A percentile compares a stretch with the other conserved stretches of the same genome.
These are phyloP conservation scores for Dryomyza anilis DNA, from an alignment of 2,888 invertebrate species.

Conservation along the genomic window DNA sequence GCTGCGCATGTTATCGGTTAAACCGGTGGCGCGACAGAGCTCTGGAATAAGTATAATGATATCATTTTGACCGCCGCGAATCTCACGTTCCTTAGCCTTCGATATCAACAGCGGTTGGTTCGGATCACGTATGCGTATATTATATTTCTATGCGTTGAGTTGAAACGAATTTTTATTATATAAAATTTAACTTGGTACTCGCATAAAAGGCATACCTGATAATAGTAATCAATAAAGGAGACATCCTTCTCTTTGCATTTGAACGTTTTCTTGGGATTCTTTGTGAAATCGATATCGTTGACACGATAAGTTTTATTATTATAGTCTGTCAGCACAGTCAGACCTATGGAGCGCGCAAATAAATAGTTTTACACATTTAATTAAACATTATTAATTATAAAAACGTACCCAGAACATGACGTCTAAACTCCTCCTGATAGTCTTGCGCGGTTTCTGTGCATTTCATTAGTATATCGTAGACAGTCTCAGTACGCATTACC, in stretches of 20 bases:
- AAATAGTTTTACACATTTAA: background rate
- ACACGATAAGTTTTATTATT: conserved; percentile 71
- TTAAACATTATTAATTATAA: conserved; percentile 49
- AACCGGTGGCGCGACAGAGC: conserved; percentile 82
- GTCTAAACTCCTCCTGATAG: conserved; percentile 65
- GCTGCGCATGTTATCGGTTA: conserved; percentile 72
- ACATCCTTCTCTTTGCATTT: conserved; percentile 66
- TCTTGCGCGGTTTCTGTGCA: conserved; percentile 63
- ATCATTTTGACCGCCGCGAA: conserved; percentile 71
- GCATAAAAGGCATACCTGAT: too few relatives aligned
- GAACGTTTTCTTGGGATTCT: conserved; percentile 69
- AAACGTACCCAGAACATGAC: conserved; percentile 60
- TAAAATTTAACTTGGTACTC: too few relatives aligned
- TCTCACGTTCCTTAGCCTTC: conserved; percentile 70
- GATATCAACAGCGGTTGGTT: conserved; percentile 83
- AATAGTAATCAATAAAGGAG: conserved; percentile 71
- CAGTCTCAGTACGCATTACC: conserved; percentile 79
- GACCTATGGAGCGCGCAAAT: conserved; percentile 44
- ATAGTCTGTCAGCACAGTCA: conserved; percentile 73
- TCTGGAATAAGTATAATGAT: conserved; percentile 79
- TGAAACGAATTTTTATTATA: background rate
- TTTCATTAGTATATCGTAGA: conserved; percentile 69
- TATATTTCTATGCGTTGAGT: conserved; percentile 67
- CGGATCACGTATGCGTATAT: conserved; percentile 67
- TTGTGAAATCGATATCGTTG: conserved; percentile 74